Evolutionary conservation across 92 coral and sea anemone genomes (phyloP), one percentile per base, ranked within the genome.

Genomic region (Porites rus): DNA sequence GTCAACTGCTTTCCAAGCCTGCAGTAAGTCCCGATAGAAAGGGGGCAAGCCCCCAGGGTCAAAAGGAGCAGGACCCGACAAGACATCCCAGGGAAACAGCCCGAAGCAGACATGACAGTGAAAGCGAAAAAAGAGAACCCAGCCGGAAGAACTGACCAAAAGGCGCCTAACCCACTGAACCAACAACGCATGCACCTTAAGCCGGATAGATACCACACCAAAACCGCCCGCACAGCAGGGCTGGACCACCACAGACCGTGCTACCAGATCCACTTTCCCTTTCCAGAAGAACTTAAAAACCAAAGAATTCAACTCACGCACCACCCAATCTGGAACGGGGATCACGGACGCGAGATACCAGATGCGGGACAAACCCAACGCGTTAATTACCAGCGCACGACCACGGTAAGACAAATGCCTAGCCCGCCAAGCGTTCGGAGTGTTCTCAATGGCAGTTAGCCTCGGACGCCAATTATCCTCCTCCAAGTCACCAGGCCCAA

Each of bases 391-490:
- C 25, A 24, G 25, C 25, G 25, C 25, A 24, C 25, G 25, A 1
- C 25, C 25, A 24, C 25, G 25, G 1, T 24, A 24, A 24, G 25
- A 24, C 25, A 24, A 24, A 24, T 24, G 25, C 25, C 25, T 24
- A 24, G 25, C 25, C 25, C 25, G 25, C 25, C 25, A 24, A 1
- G 25, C 25, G 1, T 24, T 24, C 25, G 1, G 25, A 24, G 25
- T 24, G 25, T 54, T 58, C 8, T 75, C 80, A 1, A 75, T 51
- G 0, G 80, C 80, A 3, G 38, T 28, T 7, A 75, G 13, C 4
- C 66, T 50, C 0, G 80, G 80, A 17, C 80, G 19, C 80, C 80
- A 75, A 31, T 77, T 77, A 18, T 9, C 58, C 14, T 77, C 71
- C 0, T 77, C 82, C 71, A 77, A 0, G 20, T 38, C 2, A 3